Evolutionary conservation across 2,888 invertebrate species (phyloP), one percentile per base, ranked within the genome.

Genomic region (Drosophila mercatorum): DNA sequence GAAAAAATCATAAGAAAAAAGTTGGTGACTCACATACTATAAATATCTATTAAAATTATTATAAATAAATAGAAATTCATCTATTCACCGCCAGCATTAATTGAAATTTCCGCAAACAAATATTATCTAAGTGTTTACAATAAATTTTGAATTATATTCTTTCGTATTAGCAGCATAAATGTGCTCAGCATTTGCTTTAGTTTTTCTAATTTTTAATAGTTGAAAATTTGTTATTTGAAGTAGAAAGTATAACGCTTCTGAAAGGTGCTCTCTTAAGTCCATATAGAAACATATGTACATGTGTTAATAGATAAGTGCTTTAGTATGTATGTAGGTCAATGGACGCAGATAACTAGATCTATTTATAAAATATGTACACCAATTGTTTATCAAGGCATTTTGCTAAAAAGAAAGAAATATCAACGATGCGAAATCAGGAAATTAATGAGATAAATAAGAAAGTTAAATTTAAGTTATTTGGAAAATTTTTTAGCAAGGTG

Each of bases 121-220:
- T 65, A 75, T 75, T 76, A 79, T 75, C 75, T 79, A 75, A 75
- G 80, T 79, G 75, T 49, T 69, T 46, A 53, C 36, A 36, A 44
- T 63, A 26, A 51, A n/a, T 31, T 34, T 59, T 47, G 44, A 41
- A 38, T 10, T 4, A 43, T 31, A 4, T 4, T 28, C 5, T 36
- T 36, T 14, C 36, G 28, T 14, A 12, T 49, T 59, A 8, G 3
- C 3, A 0, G 10, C 38, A 40, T 3, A 12, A 14, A 31, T 58
- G 28, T 38, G 43, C 3, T 34, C 8, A 22, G 4, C 8, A 34
- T 34, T 34, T 6, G 17, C 14, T n/a, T 5, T 17, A 12, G n/a
- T 28, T 52, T 40, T 26, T 31, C 17, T 26, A 14, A 11, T 26
- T 34, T 22, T 5, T 6, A 34, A 14, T 11, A 26, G 8, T 52